These are phyloP conservation scores for Thalpophila matura DNA, from an alignment of 2,888 invertebrate species.

Conservation along the genomic window DNA sequence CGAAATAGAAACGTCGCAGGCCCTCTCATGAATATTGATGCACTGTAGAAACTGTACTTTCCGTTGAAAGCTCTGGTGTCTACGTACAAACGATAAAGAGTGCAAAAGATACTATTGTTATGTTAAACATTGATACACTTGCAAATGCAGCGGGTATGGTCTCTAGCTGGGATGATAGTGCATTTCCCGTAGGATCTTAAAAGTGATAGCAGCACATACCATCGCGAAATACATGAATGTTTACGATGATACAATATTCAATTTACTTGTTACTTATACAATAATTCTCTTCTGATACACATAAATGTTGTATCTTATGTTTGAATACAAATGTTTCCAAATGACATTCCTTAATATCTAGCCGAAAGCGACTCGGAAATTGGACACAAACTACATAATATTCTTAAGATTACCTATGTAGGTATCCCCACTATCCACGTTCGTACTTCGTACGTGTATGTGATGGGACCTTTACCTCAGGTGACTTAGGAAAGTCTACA, in stretches of 20 bases:
- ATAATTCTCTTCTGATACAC: no score
- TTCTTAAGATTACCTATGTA: background rate
- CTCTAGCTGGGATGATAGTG: slow-evolving; percentile 14
- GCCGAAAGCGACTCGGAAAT: no score
- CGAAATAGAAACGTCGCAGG: slow-evolving; percentile 60
- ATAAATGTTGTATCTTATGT: no score
- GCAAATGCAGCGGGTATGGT: slow-evolving; percentile 40
- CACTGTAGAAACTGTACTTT: slow-evolving; percentile 58
- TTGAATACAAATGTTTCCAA: no score
- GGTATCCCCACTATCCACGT: background rate
- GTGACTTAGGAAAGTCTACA: slow-evolving; percentile 1
- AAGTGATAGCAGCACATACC: background rate
- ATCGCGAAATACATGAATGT: background rate
- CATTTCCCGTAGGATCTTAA: slow-evolving; percentile 11
- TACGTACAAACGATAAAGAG: slow-evolving; percentile 45
- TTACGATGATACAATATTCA: no score
- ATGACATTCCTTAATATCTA: no score
- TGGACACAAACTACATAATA: background rate
- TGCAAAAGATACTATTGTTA: slow-evolving; percentile 57
- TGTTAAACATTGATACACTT: slow-evolving; percentile 55
- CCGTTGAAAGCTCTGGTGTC: slow-evolving; percentile 53
- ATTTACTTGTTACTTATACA: no score
- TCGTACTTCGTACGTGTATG: background rate
- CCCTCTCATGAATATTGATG: slow-evolving; percentile 63
- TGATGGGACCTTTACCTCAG: background rate